Conservation (phyloP, 35 echinoderm and acorn worm species). For the Amphiura filiformis region DNA sequence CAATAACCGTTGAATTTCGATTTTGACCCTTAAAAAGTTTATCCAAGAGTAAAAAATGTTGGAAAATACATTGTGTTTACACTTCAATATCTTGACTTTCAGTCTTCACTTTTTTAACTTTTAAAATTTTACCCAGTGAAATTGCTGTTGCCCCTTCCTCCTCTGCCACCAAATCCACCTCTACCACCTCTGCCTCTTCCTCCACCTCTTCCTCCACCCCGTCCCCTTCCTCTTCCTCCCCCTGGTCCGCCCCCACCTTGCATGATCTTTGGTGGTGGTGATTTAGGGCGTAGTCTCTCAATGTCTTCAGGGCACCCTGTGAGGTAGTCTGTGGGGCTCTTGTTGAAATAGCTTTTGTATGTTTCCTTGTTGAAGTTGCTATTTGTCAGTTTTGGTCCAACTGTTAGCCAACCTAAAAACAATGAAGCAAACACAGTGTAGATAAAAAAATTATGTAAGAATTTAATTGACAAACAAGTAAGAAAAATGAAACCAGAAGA, state of each 20-base stretch:
- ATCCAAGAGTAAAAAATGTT: no score
- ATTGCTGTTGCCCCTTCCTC: conserved; percentile 44
- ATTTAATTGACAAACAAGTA: no score
- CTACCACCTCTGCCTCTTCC: no score
- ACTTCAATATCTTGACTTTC: no score
- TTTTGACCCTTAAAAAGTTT: no score
- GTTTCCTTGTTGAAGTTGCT: conserved; percentile 90
- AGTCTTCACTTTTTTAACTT: no score
- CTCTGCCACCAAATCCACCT: conserved; percentile 19
- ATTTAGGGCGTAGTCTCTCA: conserved; percentile 86
- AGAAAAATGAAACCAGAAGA: no score
- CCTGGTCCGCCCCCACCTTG: conserved; percentile 35
- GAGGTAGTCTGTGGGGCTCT: conserved; percentile 59
- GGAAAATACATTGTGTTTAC: no score
- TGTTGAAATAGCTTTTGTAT: conserved; percentile 77
- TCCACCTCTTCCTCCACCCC: conserved; percentile 20
- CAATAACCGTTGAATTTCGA: no score
- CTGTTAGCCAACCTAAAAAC: conserved; percentile 77
- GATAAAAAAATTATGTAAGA: background rate
- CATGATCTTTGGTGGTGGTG: conserved; percentile 84
- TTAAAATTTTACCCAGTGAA: no score
- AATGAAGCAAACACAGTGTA: background rate
- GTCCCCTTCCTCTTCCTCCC: conserved; percentile 45
- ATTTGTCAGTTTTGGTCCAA: conserved; percentile 90
- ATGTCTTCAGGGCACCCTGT: conserved; percentile 92